Base-by-base conservation (phyloP, 2,888 invertebrate genomes). In the Drosophila multiciliata region DNA sequence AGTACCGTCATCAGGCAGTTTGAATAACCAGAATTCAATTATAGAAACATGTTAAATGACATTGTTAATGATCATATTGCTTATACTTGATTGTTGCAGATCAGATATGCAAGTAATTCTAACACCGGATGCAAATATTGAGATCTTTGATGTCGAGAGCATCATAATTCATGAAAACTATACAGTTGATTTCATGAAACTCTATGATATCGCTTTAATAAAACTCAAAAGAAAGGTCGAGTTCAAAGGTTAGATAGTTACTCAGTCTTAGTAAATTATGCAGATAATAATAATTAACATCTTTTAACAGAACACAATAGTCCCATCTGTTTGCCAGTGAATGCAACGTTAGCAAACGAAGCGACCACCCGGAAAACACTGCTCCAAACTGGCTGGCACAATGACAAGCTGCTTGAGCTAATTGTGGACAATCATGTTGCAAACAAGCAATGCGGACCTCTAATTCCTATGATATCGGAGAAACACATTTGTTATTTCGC, bases 281-380 rank as follows among this genome's bases (percentile, higher is more conserved):
- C 33, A 53, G 23, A 23, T 7, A 7, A 35, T 15, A n/a, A n/a
- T 15, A 52, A 20, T 15, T 4, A 6, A 42, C 6, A 33, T 52
- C 3, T 23, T 26, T 36, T 23, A 3, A 17, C 26, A 72, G 69
- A 72, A 1, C 26, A 60, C 55, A 64, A 64, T n/a, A 50, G 55
- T 15, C 72, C 70, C 9, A 72, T 72, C 12, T 72, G 72, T 9
- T 55, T 72, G 59, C 72, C 72, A 17, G 20, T 70, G 5, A 72
- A 54, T 55, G 64, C 36, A 20, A 48, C 32, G 1, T 55, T 70
- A 12, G 59, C 55, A 20, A 26, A 55, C 8, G 29, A 69, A 42
- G 49, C 50, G 1, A 23, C 48, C 7, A 29, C 58, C 11, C 20
- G 32, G 29, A 7, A 48, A 54, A 58, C 26, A 23, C 12, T 68